These are phyloP conservation scores for Phalacrocorax brasilianus DNA, from an alignment of 2,113 vertebrate species.

Conservation along the genomic window DNA sequence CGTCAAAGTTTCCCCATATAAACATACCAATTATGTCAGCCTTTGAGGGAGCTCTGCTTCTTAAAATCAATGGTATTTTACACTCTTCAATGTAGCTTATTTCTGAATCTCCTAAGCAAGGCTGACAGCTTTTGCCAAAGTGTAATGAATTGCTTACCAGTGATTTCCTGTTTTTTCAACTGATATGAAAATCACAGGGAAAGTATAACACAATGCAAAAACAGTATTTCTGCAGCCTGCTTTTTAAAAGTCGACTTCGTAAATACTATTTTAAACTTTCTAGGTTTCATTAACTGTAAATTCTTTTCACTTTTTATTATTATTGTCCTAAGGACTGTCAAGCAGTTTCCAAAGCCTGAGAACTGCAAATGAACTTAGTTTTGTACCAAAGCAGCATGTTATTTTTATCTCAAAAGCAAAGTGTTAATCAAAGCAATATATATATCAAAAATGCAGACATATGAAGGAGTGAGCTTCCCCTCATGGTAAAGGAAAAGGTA, in stretches of 20 bases:
- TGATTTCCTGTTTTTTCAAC: background rate
- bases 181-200: background rate
- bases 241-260: background rate
- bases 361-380: background rate
- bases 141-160: background rate
- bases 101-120: background rate
- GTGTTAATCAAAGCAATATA: background rate
- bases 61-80: background rate
- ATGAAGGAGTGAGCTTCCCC: background rate
- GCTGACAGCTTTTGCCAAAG: background rate
- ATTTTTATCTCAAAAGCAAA: background rate
- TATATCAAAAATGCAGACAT: background rate
- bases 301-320: background rate
- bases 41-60: background rate
- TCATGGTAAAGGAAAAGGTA: background rate
- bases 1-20: background rate
- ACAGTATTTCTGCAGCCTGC: background rate
- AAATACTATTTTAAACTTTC: background rate
- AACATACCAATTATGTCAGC: background rate
- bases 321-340: background rate
- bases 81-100: background rate
- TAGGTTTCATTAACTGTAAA: background rate
- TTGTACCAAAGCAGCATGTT: background rate
- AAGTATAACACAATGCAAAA: background rate
- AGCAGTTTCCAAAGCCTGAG: background rate